phyloP scores from a whole-genome alignment of 2,113 vertebrate species.

The Platichthys flesus region DNA sequence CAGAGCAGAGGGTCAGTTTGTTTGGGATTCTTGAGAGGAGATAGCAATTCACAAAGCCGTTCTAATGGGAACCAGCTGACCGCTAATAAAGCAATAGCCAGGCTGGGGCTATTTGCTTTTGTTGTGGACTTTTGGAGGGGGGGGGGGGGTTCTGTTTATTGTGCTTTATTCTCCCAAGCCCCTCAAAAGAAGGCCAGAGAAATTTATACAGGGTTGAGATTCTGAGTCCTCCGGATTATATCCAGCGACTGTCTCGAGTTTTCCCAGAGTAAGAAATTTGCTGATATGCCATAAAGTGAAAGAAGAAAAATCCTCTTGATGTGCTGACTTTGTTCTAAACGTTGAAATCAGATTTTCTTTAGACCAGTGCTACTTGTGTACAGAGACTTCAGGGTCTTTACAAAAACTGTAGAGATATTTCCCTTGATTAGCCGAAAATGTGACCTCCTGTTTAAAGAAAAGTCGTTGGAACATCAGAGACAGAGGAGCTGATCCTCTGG shows the following conservation, averaged over 20 bases:
- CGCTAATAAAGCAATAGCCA: slow-evolving; percentile 66
- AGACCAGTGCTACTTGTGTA: neutral
- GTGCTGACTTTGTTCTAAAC: slow-evolving; percentile 29
- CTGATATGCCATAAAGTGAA: slow-evolving; percentile 40
- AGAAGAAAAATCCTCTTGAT: slow-evolving; percentile 28
- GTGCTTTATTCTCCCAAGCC: slow-evolving; percentile 66
- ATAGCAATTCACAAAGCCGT: slow-evolving; percentile 77
- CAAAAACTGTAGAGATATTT: neutral
- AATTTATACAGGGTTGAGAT: slow-evolving; percentile 36
- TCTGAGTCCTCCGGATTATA: slow-evolving; percentile 40
- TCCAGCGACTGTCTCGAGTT: slow-evolving; percentile 40
- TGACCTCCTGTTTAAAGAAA: neutral
- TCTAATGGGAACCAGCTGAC: slow-evolving; percentile 82
- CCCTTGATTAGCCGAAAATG: neutral
- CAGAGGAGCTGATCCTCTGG: too few species aligned
- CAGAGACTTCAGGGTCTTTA: neutral
- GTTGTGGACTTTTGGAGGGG: slow-evolving; percentile 61
- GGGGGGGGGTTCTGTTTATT: slow-evolving; percentile 72
- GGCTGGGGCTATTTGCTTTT: slow-evolving; percentile 72
- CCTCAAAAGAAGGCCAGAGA: slow-evolving; percentile 55
- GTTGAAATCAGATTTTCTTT: neutral
- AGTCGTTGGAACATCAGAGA: too few species aligned
- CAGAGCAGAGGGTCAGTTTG: slow-evolving; percentile 67
- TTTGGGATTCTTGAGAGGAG: slow-evolving; percentile 78
- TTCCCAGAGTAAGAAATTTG: slow-evolving; percentile 62